Base-by-base conservation (phyloP, 2,888 invertebrate species). In the Lycaena phlaeas region DNA sequence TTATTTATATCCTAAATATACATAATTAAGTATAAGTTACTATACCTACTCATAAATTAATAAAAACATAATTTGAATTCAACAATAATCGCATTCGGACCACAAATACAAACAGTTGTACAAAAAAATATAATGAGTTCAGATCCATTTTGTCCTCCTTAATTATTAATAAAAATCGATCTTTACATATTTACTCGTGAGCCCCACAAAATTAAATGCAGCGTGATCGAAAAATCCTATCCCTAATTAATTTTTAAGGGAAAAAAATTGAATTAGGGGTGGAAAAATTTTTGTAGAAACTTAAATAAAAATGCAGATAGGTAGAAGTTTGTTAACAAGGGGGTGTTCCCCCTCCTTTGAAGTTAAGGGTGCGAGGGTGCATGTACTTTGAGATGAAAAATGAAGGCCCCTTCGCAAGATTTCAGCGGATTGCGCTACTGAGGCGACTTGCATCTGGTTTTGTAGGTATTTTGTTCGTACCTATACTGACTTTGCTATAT, bases 251-350 rank as follows among this genome's bases (percentile, higher is more conserved):
- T 70, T 64, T 60, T 53, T 49, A 53, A 51, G 59, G 57, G 59
- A 57, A 60, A 66, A 62, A 66, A 65, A 66, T 71, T 70, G 59
- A 66, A 76, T 73, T 70, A 66, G 67, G 70, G 70, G 68, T 68
- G 64, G 68, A 61, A 66, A n/a, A 69, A 66, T 67, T 74, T 74
- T 73, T 68, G 67, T 59, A 65, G 73, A 76, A 79, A 78, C 79
- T 81, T 77, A 75, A 78, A 77, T 77, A 76, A 79, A 79, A 79
- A 81, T 69, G 64, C 64, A 65, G 67, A 68, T 68, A 63, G 68
- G 63, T 64, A 59, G 59, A 68, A 66, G 61, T 64, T 64, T 60
- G 59, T 54, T 67, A 65, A 64, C 62, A 60, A 76, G 73, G 68
- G 68, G 68, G 60, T 53, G 48, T 42, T 30, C 44, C 53, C 68